Evolutionary conservation across 2,113 vertebrate genomes (phyloP).

Genomic region (Plecturocebus donacophilus): DNA sequence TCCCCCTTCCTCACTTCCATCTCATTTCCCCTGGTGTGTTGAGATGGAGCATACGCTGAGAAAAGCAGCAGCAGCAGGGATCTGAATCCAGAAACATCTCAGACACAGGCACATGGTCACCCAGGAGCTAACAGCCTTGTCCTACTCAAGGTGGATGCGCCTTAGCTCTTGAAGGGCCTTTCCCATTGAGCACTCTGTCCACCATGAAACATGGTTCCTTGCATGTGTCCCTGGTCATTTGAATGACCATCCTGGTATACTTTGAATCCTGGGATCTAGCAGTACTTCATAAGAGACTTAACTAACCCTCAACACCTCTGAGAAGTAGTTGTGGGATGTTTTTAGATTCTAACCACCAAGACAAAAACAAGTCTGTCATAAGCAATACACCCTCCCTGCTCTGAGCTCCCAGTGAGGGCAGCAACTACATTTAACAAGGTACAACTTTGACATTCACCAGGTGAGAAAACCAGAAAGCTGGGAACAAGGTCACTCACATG

Average conservation of each 20-base stretch:
- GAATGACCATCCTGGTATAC: background rate
- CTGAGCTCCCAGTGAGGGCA: background rate
- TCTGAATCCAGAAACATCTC: background rate
- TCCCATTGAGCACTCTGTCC: background rate
- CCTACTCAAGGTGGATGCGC: background rate
- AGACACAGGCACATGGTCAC: background rate
- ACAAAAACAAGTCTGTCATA: background rate
- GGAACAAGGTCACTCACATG: background rate
- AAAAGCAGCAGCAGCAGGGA: too few relatives aligned
- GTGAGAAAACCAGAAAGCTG: too few relatives aligned
- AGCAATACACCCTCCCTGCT: background rate
- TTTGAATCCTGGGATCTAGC: background rate
- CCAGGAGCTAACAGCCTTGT: background rate
- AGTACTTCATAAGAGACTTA: background rate
- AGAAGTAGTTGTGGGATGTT: too few relatives aligned
- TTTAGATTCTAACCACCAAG: background rate
- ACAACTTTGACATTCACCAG: background rate
- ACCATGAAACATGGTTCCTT: background rate
- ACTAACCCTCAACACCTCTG: background rate
- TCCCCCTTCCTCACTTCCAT: background rate
- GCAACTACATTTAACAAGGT: background rate
- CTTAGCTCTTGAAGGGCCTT: background rate
- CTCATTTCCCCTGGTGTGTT: too few relatives aligned
- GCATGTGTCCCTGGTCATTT: background rate
- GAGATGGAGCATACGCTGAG: too few relatives aligned